Evolutionary conservation across 1,140 invertebrate species (phyloP), one percentile per base, ranked within the genome.

Genomic region (Philopotamus ludificatus): DNA sequence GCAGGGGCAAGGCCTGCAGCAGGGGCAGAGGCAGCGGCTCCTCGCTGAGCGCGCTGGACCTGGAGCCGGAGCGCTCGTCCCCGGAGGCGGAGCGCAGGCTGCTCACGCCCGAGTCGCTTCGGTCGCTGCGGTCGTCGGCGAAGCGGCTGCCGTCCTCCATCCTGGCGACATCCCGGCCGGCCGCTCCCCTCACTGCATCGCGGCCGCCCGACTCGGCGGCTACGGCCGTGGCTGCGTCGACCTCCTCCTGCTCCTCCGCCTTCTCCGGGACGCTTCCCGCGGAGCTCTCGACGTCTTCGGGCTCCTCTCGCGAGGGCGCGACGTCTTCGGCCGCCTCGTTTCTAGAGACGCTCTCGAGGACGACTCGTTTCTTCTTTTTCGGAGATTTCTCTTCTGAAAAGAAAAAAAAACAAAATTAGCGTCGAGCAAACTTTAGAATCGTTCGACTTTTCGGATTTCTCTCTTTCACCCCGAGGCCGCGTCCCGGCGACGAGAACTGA

Each of bases 11-110:
- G 12, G 63, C 64, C 63, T 63, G 58, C 41, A 22, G 44, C 68
- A 22, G 73, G 71, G n/a, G 74, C 69, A 50, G 70, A 66, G 66
- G 65, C 45, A 74, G 74, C 16, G 77, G 79, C 59, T 83, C 81
- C 74, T 84, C 83, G 74, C 85, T 86, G 41, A 87, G 77, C 23
- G 85, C 86, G 68, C 84, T 86, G 62, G 84, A 85, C 54, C 85
- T 79, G 67, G 85, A 83, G 66, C 86, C 86, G 63, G 84, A 85
- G 54, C 87, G 81, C 75, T 89, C 88, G 84, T 89, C 88, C 73
- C 88, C 86, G 75, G 86, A 87, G 75, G 76, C 81, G 42, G 80
- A 83, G 39, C 84, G 80, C 70, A 84, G 77, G 16, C 83, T 85
- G 74, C 86, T 86, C 79, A 87, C 83, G 73, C 85, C 85, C 64